phyloP scores from a whole-genome alignment of 2,113 vertebrate species.

The Brachyistius frenatus region DNA sequence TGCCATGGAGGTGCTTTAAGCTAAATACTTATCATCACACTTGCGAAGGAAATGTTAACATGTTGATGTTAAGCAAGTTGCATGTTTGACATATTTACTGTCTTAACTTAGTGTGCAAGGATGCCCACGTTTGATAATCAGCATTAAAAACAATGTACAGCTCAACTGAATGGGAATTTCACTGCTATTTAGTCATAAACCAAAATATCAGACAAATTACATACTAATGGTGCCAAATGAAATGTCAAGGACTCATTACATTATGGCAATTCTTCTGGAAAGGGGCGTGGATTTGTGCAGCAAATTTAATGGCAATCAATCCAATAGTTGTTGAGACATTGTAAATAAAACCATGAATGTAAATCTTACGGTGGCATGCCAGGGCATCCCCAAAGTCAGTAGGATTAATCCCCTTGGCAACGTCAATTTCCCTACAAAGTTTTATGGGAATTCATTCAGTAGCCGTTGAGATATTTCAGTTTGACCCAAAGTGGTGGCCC shows the following conservation, averaged over 20 bases:
- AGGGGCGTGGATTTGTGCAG: not conserved
- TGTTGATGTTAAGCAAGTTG: not conserved
- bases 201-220: not conserved
- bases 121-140: not conserved
- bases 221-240: not conserved
- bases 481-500: not conserved
- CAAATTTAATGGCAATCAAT: not conserved
- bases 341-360: not conserved
- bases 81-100: not conserved
- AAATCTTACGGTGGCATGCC: not conserved
- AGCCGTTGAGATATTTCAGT: not conserved
- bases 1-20: not conserved
- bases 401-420: not conserved
- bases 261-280: not conserved
- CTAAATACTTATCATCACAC: not conserved
- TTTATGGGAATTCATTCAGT: not conserved
- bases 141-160: not conserved
- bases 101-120: not conserved
- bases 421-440: not conserved
- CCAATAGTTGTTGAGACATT: not conserved
- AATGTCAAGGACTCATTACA: not conserved
- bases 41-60: not conserved
- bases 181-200: not conserved
- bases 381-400: not conserved
- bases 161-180: not conserved